Base-by-base conservation (phyloP, 2,888 invertebrate species). In the Anticlea derivata region DNA sequence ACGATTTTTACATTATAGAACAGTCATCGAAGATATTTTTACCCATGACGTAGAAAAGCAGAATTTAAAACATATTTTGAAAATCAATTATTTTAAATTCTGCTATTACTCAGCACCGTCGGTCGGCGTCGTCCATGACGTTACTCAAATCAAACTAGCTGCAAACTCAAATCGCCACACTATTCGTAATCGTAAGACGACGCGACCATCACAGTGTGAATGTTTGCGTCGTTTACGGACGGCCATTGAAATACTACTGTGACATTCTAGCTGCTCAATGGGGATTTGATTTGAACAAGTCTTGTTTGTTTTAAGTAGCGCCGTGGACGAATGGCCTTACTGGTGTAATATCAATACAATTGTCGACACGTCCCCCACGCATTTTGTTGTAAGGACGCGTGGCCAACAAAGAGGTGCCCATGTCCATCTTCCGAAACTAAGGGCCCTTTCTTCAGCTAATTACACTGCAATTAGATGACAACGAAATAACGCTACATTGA, bases 401-500 rank as follows among this genome's bases (percentile, higher is more conserved):
- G 78, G 68, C 70, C 24, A 57, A 71, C 70, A 69, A 72, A 63
- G 62, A 58, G 49, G 7, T 11, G 50, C 13, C 47, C 39, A 38
- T 8, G 45, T 62, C 61, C 60, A 60, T 61, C 51, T 43, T 48
- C 56, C 49, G 53, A 50, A 47, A 61, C 65, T 72, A 71, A 73
- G 68, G 64, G 61, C 65, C 66, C 63, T 74, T 75, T 70, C 70
- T 63, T 67, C 54, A 46, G 33, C 57, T 78, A 80, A 83, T 78
- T 73, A 70, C 68, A 49, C 58, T 23, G 73, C 75, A 75, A 81
- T 81, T 80, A 76, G 64, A 69, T 65, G 68, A 80, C 75, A 75
- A 75, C 73, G 65, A 70, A 70, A 64, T 81, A 80, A 77, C 80
- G 80, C 68, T 80, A 77, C 71, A 75, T 68, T 59, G 56, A 55